phyloP scores from a whole-genome alignment of 37 sponge, comb jelly and placozoan species.

The Aplysina aerophoba region DNA sequence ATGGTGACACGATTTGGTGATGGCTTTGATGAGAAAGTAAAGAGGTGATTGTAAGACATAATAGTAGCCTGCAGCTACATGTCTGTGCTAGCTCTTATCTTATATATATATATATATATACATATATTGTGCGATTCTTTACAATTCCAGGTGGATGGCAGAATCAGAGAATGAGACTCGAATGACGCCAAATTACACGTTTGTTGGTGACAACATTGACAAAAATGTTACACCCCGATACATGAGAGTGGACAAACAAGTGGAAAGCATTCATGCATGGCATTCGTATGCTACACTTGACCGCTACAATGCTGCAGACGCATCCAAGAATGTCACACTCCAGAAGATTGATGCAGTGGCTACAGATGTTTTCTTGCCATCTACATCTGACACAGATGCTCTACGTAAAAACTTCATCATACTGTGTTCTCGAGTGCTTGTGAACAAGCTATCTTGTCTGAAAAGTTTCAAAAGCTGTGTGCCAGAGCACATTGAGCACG shows the following conservation, averaged over 20 bases:
- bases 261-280: constrained; percentile 19
- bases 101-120: constrained; percentile 12
- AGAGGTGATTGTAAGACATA: background rate
- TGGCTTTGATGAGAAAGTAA: background rate
- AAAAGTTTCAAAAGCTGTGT: background rate
- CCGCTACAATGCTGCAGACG: background rate
- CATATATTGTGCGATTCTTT: background rate
- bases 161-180: background rate
- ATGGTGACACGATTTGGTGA: background rate
- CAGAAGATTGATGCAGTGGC: background rate
- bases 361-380: background rate
- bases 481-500: constrained; percentile 28
- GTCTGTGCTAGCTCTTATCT: background rate
- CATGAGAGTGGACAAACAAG: constrained; percentile 21
- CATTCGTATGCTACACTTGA: constrained; percentile 21
- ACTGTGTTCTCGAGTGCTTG: background rate
- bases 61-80: too few species aligned
- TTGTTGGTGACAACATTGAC: constrained; percentile 36
- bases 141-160: background rate
- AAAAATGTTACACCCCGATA: background rate
- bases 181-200: background rate
- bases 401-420: constrained; percentile 20
- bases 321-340: background rate
- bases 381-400: background rate
- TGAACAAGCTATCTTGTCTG: background rate